Evolutionary conservation across 1,140 invertebrate species (phyloP).

Genomic region (Saccostrea cuccullata): DNA sequence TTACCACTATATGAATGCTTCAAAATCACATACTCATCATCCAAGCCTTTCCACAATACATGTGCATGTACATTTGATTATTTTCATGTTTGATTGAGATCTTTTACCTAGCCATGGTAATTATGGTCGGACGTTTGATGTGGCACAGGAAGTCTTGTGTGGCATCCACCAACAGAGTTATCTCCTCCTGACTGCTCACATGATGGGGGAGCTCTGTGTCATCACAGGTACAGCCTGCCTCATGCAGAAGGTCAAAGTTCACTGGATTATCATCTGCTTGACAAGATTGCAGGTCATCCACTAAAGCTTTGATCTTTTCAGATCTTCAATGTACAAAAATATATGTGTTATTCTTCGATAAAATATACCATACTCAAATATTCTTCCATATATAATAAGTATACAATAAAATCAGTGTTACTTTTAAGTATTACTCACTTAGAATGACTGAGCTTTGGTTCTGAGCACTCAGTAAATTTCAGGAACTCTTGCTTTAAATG

Average conservation of each 20-base stretch:
- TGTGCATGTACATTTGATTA: too few relatives aligned
- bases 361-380: too few relatives aligned
- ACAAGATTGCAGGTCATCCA: conserved; percentile 42
- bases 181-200: conserved; percentile 85
- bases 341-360: too few relatives aligned
- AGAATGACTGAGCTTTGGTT: background rate
- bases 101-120: conserved; percentile 85
- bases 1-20: too few relatives aligned
- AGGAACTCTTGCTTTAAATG: background rate
- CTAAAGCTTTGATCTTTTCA: conserved; percentile 54
- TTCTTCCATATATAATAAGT: too few relatives aligned
- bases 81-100: background rate
- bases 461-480: background rate
- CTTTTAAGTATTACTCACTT: background rate
- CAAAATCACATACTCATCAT: too few relatives aligned
- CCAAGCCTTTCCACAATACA: too few relatives aligned
- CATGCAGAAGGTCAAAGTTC: conserved; percentile 85
- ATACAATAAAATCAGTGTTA: too few relatives aligned
- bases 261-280: conserved; percentile 68
- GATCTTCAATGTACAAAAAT: conserved; percentile 47
- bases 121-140: conserved; percentile 85
- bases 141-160: conserved; percentile 83
- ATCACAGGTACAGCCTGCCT: conserved; percentile 92
- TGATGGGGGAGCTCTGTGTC: conserved; percentile 89
- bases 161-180: conserved; percentile 82